Conservation (phyloP, 2,888 invertebrate genomes). For the Stenotaenia linearis region DNA sequence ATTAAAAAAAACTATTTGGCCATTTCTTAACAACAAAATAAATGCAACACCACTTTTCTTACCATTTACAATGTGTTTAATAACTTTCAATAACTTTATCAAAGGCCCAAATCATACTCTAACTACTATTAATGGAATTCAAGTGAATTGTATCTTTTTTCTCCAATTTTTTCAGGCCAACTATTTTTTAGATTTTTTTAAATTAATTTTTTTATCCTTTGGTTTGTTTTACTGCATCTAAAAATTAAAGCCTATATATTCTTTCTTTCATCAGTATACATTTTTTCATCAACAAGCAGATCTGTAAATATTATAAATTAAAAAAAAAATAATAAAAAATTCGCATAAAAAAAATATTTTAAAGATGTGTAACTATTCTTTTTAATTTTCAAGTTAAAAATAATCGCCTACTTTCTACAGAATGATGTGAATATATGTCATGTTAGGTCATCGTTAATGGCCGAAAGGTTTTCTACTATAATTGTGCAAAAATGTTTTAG, state of each 20-base stretch:
- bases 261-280: slow-evolving; percentile 1
- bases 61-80: neutral
- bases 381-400: neutral
- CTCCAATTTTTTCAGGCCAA: neutral
- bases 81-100: neutral
- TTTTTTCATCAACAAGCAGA: slow-evolving; percentile 8
- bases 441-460: slow-evolving; percentile 23
- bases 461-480: slow-evolving; percentile 6
- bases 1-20: neutral
- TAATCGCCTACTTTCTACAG: neutral
- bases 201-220: neutral
- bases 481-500: neutral
- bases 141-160: neutral
- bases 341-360: neutral
- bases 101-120: neutral
- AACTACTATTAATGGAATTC: neutral
- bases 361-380: neutral
- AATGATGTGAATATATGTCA: neutral
- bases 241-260: slow-evolving; percentile 6
- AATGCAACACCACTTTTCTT: neutral
- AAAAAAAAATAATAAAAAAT: neutral
- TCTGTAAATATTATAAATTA: neutral
- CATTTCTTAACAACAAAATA: neutral
- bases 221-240: neutral
- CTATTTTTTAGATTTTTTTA: neutral